Percentiles rank a stretch among this genome's conserved stretches.
Conservation (phyloP, 1,140 invertebrate genomes). For the Ceratina calcarata region DNA sequence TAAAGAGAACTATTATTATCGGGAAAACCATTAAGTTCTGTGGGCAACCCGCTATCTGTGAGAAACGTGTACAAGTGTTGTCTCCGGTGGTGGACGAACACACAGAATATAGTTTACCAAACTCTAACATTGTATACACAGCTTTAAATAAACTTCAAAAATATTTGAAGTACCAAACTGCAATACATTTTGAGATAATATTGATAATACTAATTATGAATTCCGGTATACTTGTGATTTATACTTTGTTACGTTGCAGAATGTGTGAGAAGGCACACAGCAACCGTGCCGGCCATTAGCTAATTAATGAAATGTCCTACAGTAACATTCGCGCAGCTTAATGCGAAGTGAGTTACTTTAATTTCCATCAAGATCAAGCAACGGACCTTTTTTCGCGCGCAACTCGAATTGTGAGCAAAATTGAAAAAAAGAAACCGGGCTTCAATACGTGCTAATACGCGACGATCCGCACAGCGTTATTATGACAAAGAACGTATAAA, state of each 20-base stretch:
- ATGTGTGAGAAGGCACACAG: not conserved
- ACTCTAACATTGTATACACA: not conserved
- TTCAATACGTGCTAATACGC: slow-evolving; percentile 6
- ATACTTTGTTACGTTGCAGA: not conserved
- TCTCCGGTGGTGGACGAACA: not conserved
- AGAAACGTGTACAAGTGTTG: not conserved
- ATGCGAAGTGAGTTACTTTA: slow-evolving; percentile 37
- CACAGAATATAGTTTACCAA: not conserved
- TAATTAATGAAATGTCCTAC: slow-evolving; percentile 57
- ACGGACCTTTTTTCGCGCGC: not conserved
- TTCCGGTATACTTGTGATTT: too few species aligned
- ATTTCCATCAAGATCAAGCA: slow-evolving; percentile 30
- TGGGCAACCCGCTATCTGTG: slow-evolving; percentile 10
- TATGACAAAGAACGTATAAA: not conserved
- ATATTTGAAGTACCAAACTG: too few species aligned
- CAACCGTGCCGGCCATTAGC: slow-evolving; percentile 38
- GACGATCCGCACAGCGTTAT: not conserved
- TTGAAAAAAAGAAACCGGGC: slow-evolving; percentile 7
- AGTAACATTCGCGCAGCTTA: slow-evolving; percentile 34
- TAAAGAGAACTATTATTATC: slow-evolving; percentile 45
- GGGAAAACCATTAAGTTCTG: slow-evolving; percentile 40
- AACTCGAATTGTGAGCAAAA: not conserved
- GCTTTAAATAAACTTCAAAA: too few species aligned
- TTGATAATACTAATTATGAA: not conserved
- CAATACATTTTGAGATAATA: too few species aligned